Evolutionary conservation across 2,888 invertebrate genomes (phyloP).

Genomic region (Crossocerus cetratus): DNA sequence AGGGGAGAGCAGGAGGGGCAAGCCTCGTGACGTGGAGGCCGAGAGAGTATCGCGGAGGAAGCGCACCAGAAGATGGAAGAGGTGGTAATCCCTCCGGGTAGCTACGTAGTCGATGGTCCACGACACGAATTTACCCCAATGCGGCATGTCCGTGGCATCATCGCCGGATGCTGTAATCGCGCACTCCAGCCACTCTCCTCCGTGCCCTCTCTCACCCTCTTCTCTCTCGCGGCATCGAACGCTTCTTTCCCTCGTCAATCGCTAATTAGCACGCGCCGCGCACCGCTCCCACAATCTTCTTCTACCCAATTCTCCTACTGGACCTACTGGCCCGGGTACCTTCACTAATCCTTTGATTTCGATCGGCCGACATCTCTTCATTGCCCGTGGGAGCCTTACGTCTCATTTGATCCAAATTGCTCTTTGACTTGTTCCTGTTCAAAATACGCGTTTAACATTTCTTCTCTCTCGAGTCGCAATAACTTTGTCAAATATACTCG

Average conservation of each 20-base stretch:
- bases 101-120: conserved; percentile 57
- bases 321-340: too few species aligned
- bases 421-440: too few species aligned
- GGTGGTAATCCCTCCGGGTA: conserved; percentile 68
- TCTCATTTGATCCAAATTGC: too few species aligned
- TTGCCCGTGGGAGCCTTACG: too few species aligned
- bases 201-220: conserved; percentile 4
- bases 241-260: neutral
- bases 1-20: conserved; percentile 45
- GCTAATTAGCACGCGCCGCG: neutral
- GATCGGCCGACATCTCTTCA: too few species aligned
- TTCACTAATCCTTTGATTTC: too few species aligned
- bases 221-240: neutral
- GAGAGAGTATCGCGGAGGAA: conserved; percentile 56
- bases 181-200: conserved; percentile 12
- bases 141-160: conserved; percentile 61
- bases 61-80: conserved; percentile 44
- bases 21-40: conserved; percentile 54
- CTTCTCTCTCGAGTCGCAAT: too few species aligned
- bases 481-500: too few species aligned
- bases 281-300: neutral
- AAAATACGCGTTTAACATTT: too few species aligned
- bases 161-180: conserved; percentile 51
- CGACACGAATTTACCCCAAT: conserved; percentile 63
- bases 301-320: neutral